These are phyloP conservation scores for Pseudorectes ferrugineus DNA, from an alignment of 2,113 vertebrate genomes.

Conservation along the genomic window DNA sequence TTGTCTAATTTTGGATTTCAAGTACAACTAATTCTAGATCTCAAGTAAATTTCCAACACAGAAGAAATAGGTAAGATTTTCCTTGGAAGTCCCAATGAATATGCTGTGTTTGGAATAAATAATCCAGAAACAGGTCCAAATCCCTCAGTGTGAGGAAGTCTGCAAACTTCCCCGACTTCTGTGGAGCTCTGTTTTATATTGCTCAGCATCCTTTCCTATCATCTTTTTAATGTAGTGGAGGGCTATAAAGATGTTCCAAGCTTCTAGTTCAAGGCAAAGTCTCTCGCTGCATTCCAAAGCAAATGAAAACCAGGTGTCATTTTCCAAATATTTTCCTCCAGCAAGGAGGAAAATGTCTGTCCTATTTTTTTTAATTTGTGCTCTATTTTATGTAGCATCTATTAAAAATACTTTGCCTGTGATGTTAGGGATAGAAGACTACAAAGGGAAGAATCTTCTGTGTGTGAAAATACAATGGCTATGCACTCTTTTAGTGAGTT, in stretches of 20 bases:
- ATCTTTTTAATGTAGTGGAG: neutral
- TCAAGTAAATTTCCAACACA: neutral
- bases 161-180: neutral
- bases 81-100: neutral
- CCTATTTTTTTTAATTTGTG: neutral
- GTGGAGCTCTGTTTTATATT: neutral
- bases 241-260: neutral
- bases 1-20: neutral
- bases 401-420: constrained; percentile 6
- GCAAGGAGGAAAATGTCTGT: neutral
- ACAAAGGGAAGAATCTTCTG: neutral
- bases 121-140: neutral
- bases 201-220: neutral
- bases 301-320: neutral
- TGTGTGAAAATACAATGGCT: neutral
- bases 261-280: neutral
- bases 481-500: neutral
- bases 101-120: neutral
- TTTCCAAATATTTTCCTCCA: neutral
- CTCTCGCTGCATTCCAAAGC: neutral
- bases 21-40: neutral
- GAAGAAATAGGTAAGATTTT: neutral
- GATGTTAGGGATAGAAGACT: neutral
- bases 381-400: neutral
- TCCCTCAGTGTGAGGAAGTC: neutral